Evolutionary conservation across 1,140 invertebrate species (phyloP), one percentile per base, ranked within the genome.

Genomic region (Mamestra configurata): DNA sequence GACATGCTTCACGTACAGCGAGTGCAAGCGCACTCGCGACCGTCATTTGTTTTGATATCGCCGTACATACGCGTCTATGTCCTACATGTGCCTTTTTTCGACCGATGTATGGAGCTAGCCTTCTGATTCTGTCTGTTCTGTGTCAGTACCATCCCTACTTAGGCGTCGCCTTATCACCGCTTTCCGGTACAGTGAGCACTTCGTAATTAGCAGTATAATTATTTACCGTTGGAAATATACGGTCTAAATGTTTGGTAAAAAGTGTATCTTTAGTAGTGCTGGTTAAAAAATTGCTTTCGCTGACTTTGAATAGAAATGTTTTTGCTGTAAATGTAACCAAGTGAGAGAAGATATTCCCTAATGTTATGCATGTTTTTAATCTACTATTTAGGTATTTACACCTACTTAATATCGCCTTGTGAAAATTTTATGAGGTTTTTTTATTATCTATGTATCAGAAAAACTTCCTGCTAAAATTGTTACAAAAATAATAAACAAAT

Each of bases 121-220:
- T 49, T 49, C 43, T 49, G 43, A 1, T 4, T 15, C 13, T n/a
- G 0, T n/a, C 15, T 49, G n/a, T 4, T 3, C 4, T 3, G 43
- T 15, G 1, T 2, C 10, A 24, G 20, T 8, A 24, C 53, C 53
- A 1, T 5, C 66, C 66, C 40, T 46, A 70, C 35, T 61, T 59
- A 76, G 73, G 51, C 71, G 49, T n/a, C 5, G 6, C 8, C 57
- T 76, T 76, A 76, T 76, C 73, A 61, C 20, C 43, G 13, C 22
- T 76, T 76, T 76, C 73, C 73, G 57, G 24, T 51, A 76, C 55
- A 76, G 40, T 76, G 73, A 22, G 27, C 40, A 13, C 5, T 49
- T 37, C 43, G 40, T 76, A 76, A 76, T 76, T 76, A 76, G 73
- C 73, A 76, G 40, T 76, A 40, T 76, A 76, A 76, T 76, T 76